A percentile compares a stretch with the other conserved stretches of the same genome.
phyloP scores from a whole-genome alignment of 2,888 invertebrate species.

The Synanthedon andrenaeformis region DNA sequence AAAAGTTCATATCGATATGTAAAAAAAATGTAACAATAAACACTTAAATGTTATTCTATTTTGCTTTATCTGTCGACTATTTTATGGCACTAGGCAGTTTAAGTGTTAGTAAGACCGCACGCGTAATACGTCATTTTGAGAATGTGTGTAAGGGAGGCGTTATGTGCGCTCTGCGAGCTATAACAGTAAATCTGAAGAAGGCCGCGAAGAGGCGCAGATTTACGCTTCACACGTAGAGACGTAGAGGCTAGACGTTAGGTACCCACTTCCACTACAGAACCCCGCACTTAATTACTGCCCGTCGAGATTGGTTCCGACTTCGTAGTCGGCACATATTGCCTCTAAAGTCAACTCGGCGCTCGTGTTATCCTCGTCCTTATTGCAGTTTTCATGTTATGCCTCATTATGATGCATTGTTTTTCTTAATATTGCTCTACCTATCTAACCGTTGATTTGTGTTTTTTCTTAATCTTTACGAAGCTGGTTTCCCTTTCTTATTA shows the following conservation, averaged over 20 bases:
- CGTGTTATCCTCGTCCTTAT: conserved; percentile 1
- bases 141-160: conserved; percentile 19
- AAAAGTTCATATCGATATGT: too few relatives aligned
- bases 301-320: conserved; percentile 46
- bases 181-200: conserved; percentile 60
- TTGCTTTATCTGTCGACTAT: neutral
- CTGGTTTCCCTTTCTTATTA: too few relatives aligned
- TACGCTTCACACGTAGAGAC: conserved; percentile 21
- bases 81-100: conserved; percentile 20
- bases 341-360: neutral
- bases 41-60: too few relatives aligned
- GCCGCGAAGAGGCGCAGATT: conserved; percentile 41
- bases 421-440: too few relatives aligned
- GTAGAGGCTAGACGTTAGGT: conserved; percentile 23
- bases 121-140: conserved; percentile 7
- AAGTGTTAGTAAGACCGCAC: conserved; percentile 28
- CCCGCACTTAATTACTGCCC: conserved; percentile 52
- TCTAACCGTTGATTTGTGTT: too few relatives aligned
- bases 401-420: neutral
- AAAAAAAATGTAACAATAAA: too few relatives aligned
- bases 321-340: conserved; percentile 30
- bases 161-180: conserved; percentile 40
- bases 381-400: neutral
- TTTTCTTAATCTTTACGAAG: too few relatives aligned
- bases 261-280: conserved; percentile 12